Base-by-base conservation (phyloP, 2,113 vertebrate genomes). In the Euleptes europaea region DNA sequence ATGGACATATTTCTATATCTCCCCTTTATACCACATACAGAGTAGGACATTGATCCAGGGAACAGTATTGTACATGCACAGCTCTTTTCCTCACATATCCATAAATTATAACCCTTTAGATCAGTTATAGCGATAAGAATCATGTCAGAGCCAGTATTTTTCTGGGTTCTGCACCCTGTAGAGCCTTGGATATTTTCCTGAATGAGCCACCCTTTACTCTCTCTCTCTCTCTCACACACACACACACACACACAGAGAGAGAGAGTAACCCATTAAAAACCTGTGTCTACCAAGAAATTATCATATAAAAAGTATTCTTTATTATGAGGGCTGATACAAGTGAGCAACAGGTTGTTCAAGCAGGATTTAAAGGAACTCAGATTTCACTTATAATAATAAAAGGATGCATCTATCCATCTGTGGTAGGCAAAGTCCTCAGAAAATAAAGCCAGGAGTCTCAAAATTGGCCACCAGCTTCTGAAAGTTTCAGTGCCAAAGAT, bases 361-460 rank as follows among this genome's bases (percentile, higher is more conserved):
- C 60, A 69, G 0, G 0, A 5, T 3, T 23, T 78, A 33, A 28
- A 44, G 2, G 3, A 33, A 26, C 40, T 10, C 47, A 47, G 9
- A 78, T 70, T 85, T 42, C 42, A 40, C 5, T 0, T 1, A 9
- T 44, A 44, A 44, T 44, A 44, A 44, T 44, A 44, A 44, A 44
- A 44, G 44, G 9, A 9, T 44, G 44, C 9, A 44, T 44, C 9
- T 44, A 9, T 9, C 44, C 44, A 44, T 44, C 44, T 44, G 44
- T 9, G 9, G 9, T 9, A 44, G 44, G 44, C 44, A 44, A 44
- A 44, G 9, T 44, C 44, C 44, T 44, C 44, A 44, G 44, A 44
- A 44, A 44, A 44, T 44, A 9, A 44, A 44, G 9, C 44, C 9
- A 44, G 9, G 44, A 44, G n/a, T n/a, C n/a, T n/a, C 44, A 44